Evolutionary conservation across 2,113 vertebrate genomes (phyloP), one percentile per base, ranked within the genome.

Genomic region (Excalfactoria chinensis): DNA sequence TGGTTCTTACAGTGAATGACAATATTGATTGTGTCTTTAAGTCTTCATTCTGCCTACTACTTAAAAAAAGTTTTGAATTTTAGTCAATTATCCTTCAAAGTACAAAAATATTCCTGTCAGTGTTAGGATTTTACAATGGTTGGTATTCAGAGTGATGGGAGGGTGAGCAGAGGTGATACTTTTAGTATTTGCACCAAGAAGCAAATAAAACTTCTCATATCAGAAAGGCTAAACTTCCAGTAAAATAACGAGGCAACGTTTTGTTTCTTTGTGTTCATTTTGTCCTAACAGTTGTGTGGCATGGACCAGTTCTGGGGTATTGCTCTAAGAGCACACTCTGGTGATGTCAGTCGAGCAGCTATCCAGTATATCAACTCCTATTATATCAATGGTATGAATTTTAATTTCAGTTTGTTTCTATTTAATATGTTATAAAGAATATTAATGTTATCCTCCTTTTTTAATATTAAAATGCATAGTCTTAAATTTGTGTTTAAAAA

Each of bases 241-340:
- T 76, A 19, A 78, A 93, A 82, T 66, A 58, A 68, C 9, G 37
- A 79, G 44, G 62, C 56, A 46, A 7, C 21, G 17, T 28, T 69
- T 90, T 63, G 10, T 91, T 95, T 92, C 60, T 92, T 17, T 87
- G 17, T 75, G 95, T 89, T 49, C 23, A 28, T 75, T 69, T 34
- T 69, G 75, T 73, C 49, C 11, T 79, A 85, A 5, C 97, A 99
- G 99, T 90, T 99, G 86, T 99, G 99, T 97, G 99, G 99, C 84
- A 99, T 99, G 99, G 99, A 99, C 97, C 99, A 99, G 64, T 98
- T 99, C 94, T 99, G 99, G 99, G 99, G 99, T 15, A 99, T 99
- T 89, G 99, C 99, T 68, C 96, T 99, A 70, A 98, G 99, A 96
- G 99, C 99, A 53, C 99, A 99, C 73, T 98, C 99, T 43, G 99